phyloP scores from a whole-genome alignment of 2,888 invertebrate genomes.

The Tetragnatha montana region DNA sequence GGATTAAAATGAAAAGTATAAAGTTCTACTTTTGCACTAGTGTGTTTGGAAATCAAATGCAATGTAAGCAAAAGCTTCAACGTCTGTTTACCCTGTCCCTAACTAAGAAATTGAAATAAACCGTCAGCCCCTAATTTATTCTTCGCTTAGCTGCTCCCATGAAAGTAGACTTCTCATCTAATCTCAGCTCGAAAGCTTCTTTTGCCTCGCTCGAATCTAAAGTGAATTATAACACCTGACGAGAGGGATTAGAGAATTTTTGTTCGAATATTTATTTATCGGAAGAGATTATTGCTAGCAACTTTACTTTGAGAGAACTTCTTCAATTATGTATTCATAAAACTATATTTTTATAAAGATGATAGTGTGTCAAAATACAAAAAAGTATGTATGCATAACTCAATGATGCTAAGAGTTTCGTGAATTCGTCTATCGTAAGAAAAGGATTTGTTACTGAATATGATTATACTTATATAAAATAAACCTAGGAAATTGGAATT shows the following conservation, averaged over 20 bases:
- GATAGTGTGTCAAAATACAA: too few species aligned
- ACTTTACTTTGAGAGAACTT: neutral
- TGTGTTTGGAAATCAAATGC: too few species aligned
- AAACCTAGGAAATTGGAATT: too few species aligned
- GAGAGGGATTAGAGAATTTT: neutral
- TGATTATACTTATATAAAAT: too few species aligned
- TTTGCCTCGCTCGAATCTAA: neutral
- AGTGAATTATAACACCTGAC: conserved; percentile 5
- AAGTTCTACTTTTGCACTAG: too few species aligned
- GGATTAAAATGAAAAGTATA: too few species aligned
- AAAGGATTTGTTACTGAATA: too few species aligned
- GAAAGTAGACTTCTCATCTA: neutral
- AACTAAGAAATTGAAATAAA: neutral
- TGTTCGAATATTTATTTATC: conserved; percentile 2
- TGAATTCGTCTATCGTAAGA: too few species aligned
- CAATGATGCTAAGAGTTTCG: too few species aligned
- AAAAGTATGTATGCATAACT: too few species aligned
- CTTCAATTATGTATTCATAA: neutral
- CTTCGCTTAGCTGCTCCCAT: neutral
- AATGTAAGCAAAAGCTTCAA: neutral
- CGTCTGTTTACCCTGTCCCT: neutral
- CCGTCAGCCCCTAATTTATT: neutral
- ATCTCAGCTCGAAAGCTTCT: neutral
- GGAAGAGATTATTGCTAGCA: neutral
- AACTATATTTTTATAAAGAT: too few species aligned